These are phyloP conservation scores for Mylabris phalerata DNA, from an alignment of 1,140 invertebrate species.

Conservation along the genomic window DNA sequence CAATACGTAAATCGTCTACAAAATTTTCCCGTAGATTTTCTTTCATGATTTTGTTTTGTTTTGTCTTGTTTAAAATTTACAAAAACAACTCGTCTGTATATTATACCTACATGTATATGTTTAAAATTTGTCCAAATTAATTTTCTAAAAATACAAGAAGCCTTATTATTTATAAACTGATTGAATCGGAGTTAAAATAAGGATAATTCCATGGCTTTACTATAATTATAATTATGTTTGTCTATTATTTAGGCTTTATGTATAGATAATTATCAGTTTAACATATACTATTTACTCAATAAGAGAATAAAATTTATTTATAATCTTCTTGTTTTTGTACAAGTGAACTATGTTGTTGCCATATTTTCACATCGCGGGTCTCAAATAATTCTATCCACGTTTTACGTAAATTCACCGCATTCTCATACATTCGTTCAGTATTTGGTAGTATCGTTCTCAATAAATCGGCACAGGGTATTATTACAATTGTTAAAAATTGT, in stretches of 20 bases:
- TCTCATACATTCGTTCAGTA: constrained; percentile 18
- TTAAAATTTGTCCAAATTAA: too few relatives aligned
- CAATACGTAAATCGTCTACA: constrained; percentile 64
- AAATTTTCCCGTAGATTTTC: background rate
- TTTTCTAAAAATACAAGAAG: too few relatives aligned
- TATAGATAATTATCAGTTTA: constrained; percentile 23
- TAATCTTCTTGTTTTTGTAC: background rate
- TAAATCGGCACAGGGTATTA: constrained; percentile 47
- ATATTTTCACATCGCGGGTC: constrained; percentile 21
- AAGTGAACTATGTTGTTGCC: background rate
- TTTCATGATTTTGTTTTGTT: background rate
- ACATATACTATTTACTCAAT: constrained; percentile 21
- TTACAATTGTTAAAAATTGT: constrained; percentile 50
- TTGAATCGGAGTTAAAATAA: too few relatives aligned
- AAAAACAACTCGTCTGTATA: too few relatives aligned
- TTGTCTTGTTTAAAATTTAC: constrained; percentile 16
- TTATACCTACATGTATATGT: too few relatives aligned
- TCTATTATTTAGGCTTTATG: constrained; percentile 15
- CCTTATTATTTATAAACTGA: too few relatives aligned
- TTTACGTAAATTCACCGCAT: constrained; percentile 32
- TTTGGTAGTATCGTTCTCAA: constrained; percentile 45
- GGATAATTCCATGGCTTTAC: too few relatives aligned
- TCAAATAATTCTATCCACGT: constrained; percentile 48
- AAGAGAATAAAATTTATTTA: constrained; percentile 24
- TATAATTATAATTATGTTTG: too few relatives aligned